A percentile compares a stretch with the other conserved stretches of the same genome.
These are phyloP conservation scores for Microplitis mediator DNA, from an alignment of 1,140 invertebrate genomes.

Conservation along the genomic window DNA sequence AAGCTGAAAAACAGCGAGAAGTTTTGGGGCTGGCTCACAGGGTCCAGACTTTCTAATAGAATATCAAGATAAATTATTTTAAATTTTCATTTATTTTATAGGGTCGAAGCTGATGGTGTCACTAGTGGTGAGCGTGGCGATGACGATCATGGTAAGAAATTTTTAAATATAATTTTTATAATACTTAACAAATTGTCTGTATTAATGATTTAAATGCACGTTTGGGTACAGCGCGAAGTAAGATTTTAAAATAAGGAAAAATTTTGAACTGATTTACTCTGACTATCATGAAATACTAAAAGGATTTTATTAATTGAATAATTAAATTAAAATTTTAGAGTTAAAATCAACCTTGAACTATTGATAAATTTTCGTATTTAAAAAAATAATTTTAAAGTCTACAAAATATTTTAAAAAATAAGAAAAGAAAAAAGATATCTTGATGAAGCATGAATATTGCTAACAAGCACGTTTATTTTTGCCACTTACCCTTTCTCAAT, in stretches of 20 bases:
- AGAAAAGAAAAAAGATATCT: slow-evolving; percentile 17
- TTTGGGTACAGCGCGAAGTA: not conserved
- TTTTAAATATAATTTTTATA: slow-evolving; percentile 16
- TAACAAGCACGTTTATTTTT: slow-evolving; percentile 59
- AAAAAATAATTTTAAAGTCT: not conserved
- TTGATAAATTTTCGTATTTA: not conserved
- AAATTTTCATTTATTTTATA: slow-evolving; percentile 35
- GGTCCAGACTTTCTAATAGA: too few relatives aligned
- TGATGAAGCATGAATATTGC: slow-evolving; percentile 51
- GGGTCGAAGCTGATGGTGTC: slow-evolving; percentile 68
- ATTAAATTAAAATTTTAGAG: not conserved
- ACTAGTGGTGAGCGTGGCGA: slow-evolving; percentile 67
- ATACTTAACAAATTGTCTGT: slow-evolving; percentile 1
- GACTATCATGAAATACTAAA: not conserved
- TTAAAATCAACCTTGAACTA: not conserved
- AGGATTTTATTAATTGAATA: not conserved
- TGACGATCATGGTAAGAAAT: slow-evolving; percentile 57
- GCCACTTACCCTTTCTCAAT: slow-evolving; percentile 34
- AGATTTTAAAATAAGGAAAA: not conserved
- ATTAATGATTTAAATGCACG: slow-evolving; percentile 1
- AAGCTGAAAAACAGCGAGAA: too few relatives aligned
- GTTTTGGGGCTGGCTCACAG: too few relatives aligned
- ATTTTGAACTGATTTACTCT: not conserved
- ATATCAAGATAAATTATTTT: not conserved
- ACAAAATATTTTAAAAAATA: slow-evolving; percentile 1